Conservation (phyloP, 2,113 vertebrate genomes). For the Reinhardtius hippoglossoides region DNA sequence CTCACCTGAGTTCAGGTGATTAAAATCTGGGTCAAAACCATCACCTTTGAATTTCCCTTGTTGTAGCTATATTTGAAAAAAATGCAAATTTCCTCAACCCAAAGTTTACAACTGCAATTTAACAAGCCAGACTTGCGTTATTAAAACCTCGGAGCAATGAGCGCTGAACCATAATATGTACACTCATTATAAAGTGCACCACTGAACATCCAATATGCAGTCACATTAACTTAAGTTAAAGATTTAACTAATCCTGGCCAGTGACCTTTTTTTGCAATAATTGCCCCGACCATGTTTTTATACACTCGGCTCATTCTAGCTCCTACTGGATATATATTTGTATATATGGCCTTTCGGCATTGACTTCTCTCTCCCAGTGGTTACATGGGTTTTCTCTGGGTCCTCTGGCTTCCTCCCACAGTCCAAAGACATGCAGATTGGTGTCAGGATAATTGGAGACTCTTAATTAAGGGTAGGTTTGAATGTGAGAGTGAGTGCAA, state of each 20-base stretch:
- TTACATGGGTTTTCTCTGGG: too few species aligned
- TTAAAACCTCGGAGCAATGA: constrained; percentile 34
- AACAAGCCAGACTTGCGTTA: constrained; percentile 37
- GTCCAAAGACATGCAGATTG: too few species aligned
- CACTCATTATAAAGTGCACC: constrained; percentile 25
- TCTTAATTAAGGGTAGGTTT: too few species aligned
- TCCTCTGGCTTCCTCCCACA: too few species aligned
- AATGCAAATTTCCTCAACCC: neutral
- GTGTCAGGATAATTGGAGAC: too few species aligned
- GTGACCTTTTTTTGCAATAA: constrained; percentile 23
- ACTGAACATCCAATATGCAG: constrained; percentile 18
- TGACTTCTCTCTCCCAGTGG: too few species aligned
- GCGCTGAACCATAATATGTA: constrained; percentile 33
- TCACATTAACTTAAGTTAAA: constrained; percentile 36
- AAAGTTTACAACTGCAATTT: constrained; percentile 19
- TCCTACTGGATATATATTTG: neutral
- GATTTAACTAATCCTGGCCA: constrained; percentile 12
- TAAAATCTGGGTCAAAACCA: constrained; percentile 11
- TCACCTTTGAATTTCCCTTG: neutral
- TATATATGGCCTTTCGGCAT: neutral
- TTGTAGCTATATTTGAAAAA: neutral
- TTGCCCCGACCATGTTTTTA: constrained; percentile 10
- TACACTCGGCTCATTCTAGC: neutral
- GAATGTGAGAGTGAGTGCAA: too few species aligned
- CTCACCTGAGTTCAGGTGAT: neutral